Base-by-base conservation (phyloP, 2,113 vertebrate genomes). In the Tachysurus vachellii region DNA sequence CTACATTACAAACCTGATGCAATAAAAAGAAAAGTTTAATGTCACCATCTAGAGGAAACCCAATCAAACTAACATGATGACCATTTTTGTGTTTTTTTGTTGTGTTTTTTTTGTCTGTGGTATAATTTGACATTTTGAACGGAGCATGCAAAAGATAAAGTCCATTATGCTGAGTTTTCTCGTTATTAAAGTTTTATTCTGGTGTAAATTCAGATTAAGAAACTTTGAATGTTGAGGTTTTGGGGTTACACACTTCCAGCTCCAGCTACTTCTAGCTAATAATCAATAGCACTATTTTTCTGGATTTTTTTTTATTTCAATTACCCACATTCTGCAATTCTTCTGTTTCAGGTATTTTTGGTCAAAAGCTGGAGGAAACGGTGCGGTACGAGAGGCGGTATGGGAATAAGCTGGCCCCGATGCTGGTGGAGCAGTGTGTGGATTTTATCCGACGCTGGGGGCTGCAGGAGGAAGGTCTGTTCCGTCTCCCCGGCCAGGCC, bases 391-490 rank as follows among this genome's bases (percentile, higher is more conserved):
- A 99, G 86, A 96, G 97, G 42, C 95, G 97, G 14, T 98, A 96
- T 42, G 98, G 97, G 88, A 96, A 95, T 92, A 97, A 96, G 85
- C 91, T 97, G 90, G 98, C 98, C 2, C 98, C 98, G 0, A 96
- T 98, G 97, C 89, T 99, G 94, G 98, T 99, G 89, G 98, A 99
- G 83, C 98, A 99, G 91, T 99, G 98, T 0, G 98, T 96, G 92
- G 97, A 98, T 91, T 99, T 99, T 89, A 99, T 99, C 89, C 96
- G 98, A 0, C 96, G 95, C 91, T 90, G 96, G 91, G 98, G 98
- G 50, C 95, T 99, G 47, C 95, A 92, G 81, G 98, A 99, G 56
- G 98, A 99, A 90, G 98, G 98, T 0, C 96, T 99, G 0, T 99
- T 99, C 89, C 94, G 97, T 12, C 93, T 99, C 42, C 98, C 98